Conservation (phyloP, 2,888 invertebrate genomes). For the Amiota mariae region DNA sequence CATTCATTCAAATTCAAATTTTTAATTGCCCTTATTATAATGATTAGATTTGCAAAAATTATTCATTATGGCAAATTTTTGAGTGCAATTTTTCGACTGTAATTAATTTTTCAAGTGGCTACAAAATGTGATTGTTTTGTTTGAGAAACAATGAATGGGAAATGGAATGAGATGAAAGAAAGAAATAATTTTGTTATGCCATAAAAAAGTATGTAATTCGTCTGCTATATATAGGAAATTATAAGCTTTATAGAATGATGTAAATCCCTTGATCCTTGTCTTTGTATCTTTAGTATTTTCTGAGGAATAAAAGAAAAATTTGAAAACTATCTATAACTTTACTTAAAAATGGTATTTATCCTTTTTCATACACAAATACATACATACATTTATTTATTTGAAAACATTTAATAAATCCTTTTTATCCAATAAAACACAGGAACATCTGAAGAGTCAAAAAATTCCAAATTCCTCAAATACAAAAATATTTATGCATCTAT, state of each 20-base stretch:
- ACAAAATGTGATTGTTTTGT: no score
- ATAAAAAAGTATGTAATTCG: no score
- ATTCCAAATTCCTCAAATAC: slow-evolving; percentile 22
- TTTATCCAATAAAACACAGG: neutral
- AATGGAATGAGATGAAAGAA: neutral
- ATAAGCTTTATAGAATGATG: no score
- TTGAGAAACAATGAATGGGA: neutral
- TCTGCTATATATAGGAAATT: no score
- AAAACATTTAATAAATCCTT: slow-evolving; percentile 2
- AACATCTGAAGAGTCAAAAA: neutral
- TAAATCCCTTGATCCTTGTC: no score
- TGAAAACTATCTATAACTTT: no score
- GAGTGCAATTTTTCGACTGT: slow-evolving; percentile 11
- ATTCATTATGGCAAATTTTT: slow-evolving; percentile 52
- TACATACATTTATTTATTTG: no score
- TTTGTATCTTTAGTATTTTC: no score
- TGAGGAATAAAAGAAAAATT: no score
- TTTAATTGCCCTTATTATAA: slow-evolving; percentile 60
- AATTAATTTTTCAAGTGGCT: slow-evolving; percentile 23
- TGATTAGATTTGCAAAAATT: slow-evolving; percentile 53
- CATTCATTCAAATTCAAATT: slow-evolving; percentile 50
- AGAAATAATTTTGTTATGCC: neutral
- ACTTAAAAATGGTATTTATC: no score
- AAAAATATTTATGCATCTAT: slow-evolving; percentile 24
- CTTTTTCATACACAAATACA: no score